Evolutionary conservation across 2,797 vertebrate species (phyloP).

Genomic region (Tragopan temminckii): DNA sequence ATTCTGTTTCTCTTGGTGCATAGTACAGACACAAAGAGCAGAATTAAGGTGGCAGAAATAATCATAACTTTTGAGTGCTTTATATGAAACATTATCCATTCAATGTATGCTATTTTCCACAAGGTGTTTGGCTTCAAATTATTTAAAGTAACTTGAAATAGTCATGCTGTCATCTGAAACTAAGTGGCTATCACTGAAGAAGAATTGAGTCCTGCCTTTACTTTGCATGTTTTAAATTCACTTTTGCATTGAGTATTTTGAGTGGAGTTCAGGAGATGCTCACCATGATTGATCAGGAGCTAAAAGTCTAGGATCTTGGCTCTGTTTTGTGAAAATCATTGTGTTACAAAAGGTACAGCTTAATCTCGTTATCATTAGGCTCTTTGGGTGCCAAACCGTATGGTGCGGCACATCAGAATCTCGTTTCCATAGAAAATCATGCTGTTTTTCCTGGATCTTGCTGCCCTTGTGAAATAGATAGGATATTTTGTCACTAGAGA

Average conservation of each 20-base stretch:
- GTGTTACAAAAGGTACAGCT: neutral
- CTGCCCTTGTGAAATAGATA: neutral
- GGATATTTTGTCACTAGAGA: neutral
- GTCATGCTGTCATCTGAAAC: neutral
- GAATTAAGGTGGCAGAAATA: constrained; percentile 35
- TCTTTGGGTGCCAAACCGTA: neutral
- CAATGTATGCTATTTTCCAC: neutral
- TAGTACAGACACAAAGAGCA: constrained; percentile 4
- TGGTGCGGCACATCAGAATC: neutral
- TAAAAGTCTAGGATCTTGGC: neutral
- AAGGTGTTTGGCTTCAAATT: neutral
- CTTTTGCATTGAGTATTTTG: neutral
- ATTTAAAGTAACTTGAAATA: neutral
- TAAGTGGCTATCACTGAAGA: neutral
- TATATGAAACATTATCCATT: neutral
- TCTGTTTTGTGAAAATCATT: neutral
- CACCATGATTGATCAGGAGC: neutral
- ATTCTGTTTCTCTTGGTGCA: constrained; percentile 13
- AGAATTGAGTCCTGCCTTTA: neutral
- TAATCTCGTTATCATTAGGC: neutral
- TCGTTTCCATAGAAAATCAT: neutral
- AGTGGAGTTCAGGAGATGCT: neutral
- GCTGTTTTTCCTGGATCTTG: neutral
- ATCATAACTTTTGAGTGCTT: neutral
- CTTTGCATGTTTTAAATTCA: neutral